These are phyloP conservation scores for Ectropis crepuscularia DNA, from an alignment of 2,888 invertebrate species.

Conservation along the genomic window DNA sequence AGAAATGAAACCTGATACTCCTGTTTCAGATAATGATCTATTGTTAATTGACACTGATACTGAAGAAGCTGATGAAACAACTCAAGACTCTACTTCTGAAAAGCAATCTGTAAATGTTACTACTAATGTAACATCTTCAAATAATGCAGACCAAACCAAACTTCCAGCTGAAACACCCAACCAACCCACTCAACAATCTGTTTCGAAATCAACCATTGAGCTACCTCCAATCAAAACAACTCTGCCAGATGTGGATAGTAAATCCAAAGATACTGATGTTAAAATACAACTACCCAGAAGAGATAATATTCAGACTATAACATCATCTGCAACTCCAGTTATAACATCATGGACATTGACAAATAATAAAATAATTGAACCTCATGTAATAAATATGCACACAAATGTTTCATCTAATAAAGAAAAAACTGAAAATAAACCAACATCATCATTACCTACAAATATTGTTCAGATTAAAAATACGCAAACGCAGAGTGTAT, in stretches of 20 bases:
- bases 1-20: constrained; percentile 92
- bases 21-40: constrained; percentile 92
- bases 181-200: constrained; percentile 11
- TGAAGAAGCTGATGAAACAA: constrained; percentile 88
- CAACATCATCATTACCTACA: constrained; percentile 69
- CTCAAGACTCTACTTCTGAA: constrained; percentile 70
- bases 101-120: constrained; percentile 70
- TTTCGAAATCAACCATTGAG: constrained; percentile 27
- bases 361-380: constrained; percentile 76
- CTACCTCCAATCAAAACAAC: constrained; percentile 7
- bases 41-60: constrained; percentile 95
- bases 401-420: constrained; percentile 54
- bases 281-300: constrained; percentile 67
- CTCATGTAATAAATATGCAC: constrained; percentile 69
- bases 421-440: constrained; percentile 68
- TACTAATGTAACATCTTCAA: constrained; percentile 60
- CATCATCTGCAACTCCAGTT: constrained; percentile 78
- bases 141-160: constrained; percentile 59
- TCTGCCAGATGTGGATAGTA: constrained; percentile 57
- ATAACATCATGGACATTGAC: constrained; percentile 84
- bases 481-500: constrained; percentile 59
- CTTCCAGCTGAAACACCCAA: constrained; percentile 61
- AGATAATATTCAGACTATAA: constrained; percentile 65
- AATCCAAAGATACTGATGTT: constrained; percentile 61
- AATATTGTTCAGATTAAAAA: constrained; percentile 78